phyloP scores from a whole-genome alignment of 2,888 invertebrate genomes.

The Encarsia formosa region DNA sequence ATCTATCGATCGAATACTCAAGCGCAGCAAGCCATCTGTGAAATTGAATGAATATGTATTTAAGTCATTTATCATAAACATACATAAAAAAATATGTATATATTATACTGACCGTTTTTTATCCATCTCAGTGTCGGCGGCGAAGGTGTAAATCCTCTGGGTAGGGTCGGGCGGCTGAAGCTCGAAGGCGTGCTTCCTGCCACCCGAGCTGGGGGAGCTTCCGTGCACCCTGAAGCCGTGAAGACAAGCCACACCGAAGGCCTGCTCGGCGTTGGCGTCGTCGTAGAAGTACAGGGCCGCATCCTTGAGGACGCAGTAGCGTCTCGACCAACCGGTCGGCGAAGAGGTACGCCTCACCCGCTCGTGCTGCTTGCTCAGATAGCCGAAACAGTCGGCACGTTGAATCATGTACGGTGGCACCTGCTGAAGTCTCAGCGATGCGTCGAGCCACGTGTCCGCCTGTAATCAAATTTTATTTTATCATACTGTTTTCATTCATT shows the following conservation, averaged over 20 bases:
- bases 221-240: slow-evolving; percentile 91
- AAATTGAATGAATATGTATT: slow-evolving; percentile 29
- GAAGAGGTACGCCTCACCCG: slow-evolving; percentile 60
- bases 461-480: slow-evolving; percentile 30
- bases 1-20: slow-evolving; percentile 91
- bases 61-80: too few species aligned
- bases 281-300: slow-evolving; percentile 92
- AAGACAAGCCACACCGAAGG: slow-evolving; percentile 89
- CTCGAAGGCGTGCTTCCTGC: slow-evolving; percentile 88
- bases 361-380: slow-evolving; percentile 71
- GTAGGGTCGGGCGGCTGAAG: slow-evolving; percentile 82
- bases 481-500: neutral
- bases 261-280: slow-evolving; percentile 79
- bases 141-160: slow-evolving; percentile 86
- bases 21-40: slow-evolving; percentile 88
- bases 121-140: slow-evolving; percentile 91
- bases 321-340: slow-evolving; percentile 85
- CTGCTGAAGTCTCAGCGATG: slow-evolving; percentile 75
- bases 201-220: slow-evolving; percentile 66
- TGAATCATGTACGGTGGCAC: slow-evolving; percentile 75
- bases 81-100: too few species aligned
- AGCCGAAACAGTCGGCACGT: slow-evolving; percentile 89
- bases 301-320: slow-evolving; percentile 92
- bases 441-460: slow-evolving; percentile 68
- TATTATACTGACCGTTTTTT: slow-evolving; percentile 70